Conservation (phyloP, 2,888 invertebrate genomes). For the Drosophila macrospina region DNA sequence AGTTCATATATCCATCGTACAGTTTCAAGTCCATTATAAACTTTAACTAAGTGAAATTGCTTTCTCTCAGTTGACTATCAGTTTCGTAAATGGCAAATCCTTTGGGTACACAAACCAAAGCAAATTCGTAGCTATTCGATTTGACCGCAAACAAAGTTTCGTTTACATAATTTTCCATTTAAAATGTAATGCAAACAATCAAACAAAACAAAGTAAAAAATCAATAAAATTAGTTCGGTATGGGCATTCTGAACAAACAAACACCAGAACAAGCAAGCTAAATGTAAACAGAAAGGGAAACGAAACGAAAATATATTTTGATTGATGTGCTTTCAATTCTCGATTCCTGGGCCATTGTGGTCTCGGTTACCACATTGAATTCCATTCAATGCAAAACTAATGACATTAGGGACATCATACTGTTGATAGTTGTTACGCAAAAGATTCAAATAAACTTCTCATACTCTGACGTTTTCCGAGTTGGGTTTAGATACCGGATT, state of each 20-base stretch:
- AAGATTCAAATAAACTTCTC: slow-evolving; percentile 35
- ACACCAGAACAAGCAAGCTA: slow-evolving; percentile 21
- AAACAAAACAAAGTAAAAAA: slow-evolving; percentile 47
- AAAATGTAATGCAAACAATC: slow-evolving; percentile 55
- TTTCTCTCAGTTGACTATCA: not conserved
- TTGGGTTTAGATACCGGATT: slow-evolving; percentile 6
- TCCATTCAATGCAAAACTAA: slow-evolving; percentile 42
- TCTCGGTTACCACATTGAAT: slow-evolving; percentile 53
- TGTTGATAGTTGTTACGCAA: slow-evolving; percentile 50
- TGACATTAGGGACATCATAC: slow-evolving; percentile 51
- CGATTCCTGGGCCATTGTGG: slow-evolving; percentile 46
- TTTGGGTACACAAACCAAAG: slow-evolving; percentile 26
- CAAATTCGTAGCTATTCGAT: slow-evolving; percentile 31
- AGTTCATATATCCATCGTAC: not conserved
- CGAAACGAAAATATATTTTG: slow-evolving; percentile 59
- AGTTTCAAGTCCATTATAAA: not conserved
- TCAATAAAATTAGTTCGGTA: slow-evolving; percentile 65
- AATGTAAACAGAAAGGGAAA: slow-evolving; percentile 60
- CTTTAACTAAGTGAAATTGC: not conserved
- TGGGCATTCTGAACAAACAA: slow-evolving; percentile 51
- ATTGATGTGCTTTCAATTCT: slow-evolving; percentile 65
- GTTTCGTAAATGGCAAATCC: slow-evolving; percentile 22
- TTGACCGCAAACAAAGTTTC: slow-evolving; percentile 59
- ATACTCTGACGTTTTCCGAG: slow-evolving; percentile 17
- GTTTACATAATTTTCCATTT: slow-evolving; percentile 71